Evolutionary conservation across 1,140 invertebrate species (phyloP), one percentile per base, ranked within the genome.

Genomic region (Eriocheir sinensis): DNA sequence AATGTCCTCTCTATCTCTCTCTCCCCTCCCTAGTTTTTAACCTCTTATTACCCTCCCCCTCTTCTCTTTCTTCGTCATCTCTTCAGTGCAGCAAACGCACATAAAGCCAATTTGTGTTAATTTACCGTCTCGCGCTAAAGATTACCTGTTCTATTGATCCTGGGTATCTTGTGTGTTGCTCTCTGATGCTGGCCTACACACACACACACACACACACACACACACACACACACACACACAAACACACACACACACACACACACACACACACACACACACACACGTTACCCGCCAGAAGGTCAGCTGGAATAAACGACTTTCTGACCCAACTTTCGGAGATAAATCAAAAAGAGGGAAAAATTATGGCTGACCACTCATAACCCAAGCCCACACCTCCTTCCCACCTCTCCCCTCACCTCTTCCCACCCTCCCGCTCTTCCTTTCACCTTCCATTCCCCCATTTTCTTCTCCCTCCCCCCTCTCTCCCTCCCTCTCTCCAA

Each of bases 291-390:
- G 6, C 60, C 0, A 1, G 60, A 72, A 72, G 60, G 60, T 72
- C 60, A 72, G 60, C 21, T 21, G 60, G 60, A 72, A 72, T 72
- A 72, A n/a, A 72, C 27, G 60, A 72, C 9, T 72, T 72, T 72
- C 60, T 12, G 60, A 72, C 60, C 60, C 8, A 72, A 72, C 60
- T 72, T 72, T 72, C 60, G 27, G 9, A n/a, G 27, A 72, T 72
- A 72, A 72, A 72, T 72, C 60, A 72, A 72, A n/a, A 72, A 72
- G 60, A n/a, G 60, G 60, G 60, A n/a, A n/a, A 72, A 72, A 72
- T 72, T 72, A 72, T 72, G 60, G 60, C 60, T 72, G 60, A 72
- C 60, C 60, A 72, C 60, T 72, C 60, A 72, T 72, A 72, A 72
- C 60, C 60, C 27, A 15, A 8, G 9, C 21, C 17, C 21, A 21